Percentiles rank a stretch among this genome's conserved stretches.
Evolutionary conservation across 2,797 vertebrate genomes (phyloP).

Genomic region (Gymnothorax javanicus): DNA sequence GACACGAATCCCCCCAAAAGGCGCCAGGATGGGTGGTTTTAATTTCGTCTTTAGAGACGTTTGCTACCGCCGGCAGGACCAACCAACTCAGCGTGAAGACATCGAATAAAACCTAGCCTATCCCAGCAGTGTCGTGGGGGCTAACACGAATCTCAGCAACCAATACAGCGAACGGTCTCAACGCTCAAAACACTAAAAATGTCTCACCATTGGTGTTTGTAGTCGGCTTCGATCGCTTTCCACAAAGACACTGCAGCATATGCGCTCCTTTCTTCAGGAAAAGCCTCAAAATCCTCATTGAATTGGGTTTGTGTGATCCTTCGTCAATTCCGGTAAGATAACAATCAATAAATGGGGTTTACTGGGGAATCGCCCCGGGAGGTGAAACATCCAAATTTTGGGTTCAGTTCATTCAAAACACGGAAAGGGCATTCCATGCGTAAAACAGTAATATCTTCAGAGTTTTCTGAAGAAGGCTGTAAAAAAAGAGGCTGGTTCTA

Average conservation of each 20-base stretch:
- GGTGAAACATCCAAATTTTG: conserved; percentile 46
- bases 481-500: conserved; percentile 65
- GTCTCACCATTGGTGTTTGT: conserved; percentile 86
- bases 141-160: neutral
- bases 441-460: conserved; percentile 77
- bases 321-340: conserved; percentile 78
- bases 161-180: neutral
- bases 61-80: neutral
- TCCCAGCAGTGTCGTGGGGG: neutral
- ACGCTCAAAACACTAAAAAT: conserved; percentile 50
- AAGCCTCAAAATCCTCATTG: conserved; percentile 96
- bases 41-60: neutral
- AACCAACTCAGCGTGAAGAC: neutral
- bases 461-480: conserved; percentile 66
- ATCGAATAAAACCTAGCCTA: neutral
- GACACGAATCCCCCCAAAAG: neutral
- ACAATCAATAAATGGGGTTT: conserved; percentile 71
- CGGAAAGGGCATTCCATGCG: conserved; percentile 69
- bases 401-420: conserved; percentile 57
- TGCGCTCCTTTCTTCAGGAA: conserved; percentile 97
- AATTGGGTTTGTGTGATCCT: conserved; percentile 78
- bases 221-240: conserved; percentile 94
- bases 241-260: conserved; percentile 99
- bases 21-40: neutral
- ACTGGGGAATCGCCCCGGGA: conserved; percentile 58